Evolutionary conservation across 2,888 invertebrate species (phyloP), one percentile per base, ranked within the genome.

Genomic region (Portevinia maculata): DNA sequence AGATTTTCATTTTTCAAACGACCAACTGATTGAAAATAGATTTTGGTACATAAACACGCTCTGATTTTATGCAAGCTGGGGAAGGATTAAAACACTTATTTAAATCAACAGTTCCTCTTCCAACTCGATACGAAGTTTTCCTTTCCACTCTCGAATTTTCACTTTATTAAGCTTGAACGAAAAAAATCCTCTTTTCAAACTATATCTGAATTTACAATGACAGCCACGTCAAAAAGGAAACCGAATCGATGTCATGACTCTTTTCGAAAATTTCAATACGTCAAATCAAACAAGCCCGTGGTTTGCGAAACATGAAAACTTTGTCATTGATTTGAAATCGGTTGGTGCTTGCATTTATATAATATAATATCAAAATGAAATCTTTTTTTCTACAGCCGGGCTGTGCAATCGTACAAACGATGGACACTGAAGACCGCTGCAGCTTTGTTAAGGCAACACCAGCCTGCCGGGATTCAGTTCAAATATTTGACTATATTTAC

Each of bases 381-480:
- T 24, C 24, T 85, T 19, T 34, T 19, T 13, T 34, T 46, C 17
- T 28, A 1, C 8, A 84, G 84, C 81, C 81, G 8, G 89, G 90
- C 74, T 91, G 91, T 84, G 87, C 89, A 0, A 87, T 89, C 84
- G 88, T 91, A 6, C 89, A 90, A 88, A 59, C 87, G 17, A 75
- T 90, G 13, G 81, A 87, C 7, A 71, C 44, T 1, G 41, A 76
- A 1, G 75, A 90, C 9, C 89, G 91, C 55, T 92, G 92, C 81
- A 52, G 85, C 1, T 91, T 90, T 88, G 88, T 91, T 0, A 84
- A n/a, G 8, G 71, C 84, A 0, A 89, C 88, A 0, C 32, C 83
- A 0, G 89, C 88, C 70, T 92, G 91, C 48, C 17, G 57, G 19
- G 28, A 75, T 4, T 83, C 87, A 9, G 86, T 86, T 9, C 87